Conservation (phyloP, 2,888 invertebrate species). For the Oxycera nigricornis region DNA sequence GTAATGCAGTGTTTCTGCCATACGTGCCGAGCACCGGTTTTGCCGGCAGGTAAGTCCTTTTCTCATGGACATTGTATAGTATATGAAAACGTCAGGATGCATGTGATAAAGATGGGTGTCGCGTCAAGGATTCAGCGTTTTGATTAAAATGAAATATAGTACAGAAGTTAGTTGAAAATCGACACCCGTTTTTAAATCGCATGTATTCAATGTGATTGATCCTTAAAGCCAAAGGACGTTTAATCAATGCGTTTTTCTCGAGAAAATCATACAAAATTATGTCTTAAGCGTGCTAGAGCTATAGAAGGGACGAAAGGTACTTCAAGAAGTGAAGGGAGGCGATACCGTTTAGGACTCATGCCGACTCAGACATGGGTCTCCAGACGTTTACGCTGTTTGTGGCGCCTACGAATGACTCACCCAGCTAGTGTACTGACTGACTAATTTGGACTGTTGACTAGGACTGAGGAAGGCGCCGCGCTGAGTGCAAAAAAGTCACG, state of each 20-base stretch:
- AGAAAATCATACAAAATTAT: not conserved
- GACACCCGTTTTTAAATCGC: not conserved
- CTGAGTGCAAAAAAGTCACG: no score
- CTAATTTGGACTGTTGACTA: slow-evolving; percentile 19
- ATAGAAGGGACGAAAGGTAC: not conserved
- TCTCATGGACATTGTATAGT: not conserved
- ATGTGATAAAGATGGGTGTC: not conserved
- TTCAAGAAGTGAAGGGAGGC: not conserved
- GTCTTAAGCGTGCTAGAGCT: not conserved
- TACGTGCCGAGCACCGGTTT: slow-evolving; percentile 84
- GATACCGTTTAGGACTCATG: not conserved
- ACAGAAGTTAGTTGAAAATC: not conserved
- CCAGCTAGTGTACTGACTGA: slow-evolving; percentile 20
- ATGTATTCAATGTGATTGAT: not conserved
- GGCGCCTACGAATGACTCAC: slow-evolving; percentile 46
- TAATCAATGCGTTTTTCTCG: slow-evolving; percentile 2
- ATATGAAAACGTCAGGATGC: not conserved
- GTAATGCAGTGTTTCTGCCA: slow-evolving; percentile 94
- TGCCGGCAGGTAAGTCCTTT: slow-evolving; percentile 73
- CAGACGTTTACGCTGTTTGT: slow-evolving; percentile 35
- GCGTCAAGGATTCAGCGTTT: not conserved
- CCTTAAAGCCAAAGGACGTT: not conserved
- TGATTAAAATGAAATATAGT: not conserved
- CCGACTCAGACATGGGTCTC: slow-evolving; percentile 10
- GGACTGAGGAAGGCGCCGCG: slow-evolving; percentile 7